These are phyloP conservation scores for Melikaiella ostensackeni DNA, from an alignment of 2,888 invertebrate species.

Conservation along the genomic window DNA sequence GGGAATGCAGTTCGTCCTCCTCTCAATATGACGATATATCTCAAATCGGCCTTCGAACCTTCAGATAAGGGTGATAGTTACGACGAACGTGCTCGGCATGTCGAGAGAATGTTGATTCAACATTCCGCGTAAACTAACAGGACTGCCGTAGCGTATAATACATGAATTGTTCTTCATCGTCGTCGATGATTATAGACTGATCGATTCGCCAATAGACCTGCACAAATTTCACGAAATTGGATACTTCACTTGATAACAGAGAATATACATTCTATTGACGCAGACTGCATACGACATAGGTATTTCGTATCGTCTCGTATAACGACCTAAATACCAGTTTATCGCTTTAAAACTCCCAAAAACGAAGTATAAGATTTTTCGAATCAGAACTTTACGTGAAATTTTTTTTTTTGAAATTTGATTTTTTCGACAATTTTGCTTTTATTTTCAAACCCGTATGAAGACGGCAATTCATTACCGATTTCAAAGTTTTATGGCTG, in stretches of 20 bases:
- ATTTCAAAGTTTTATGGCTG: no score
- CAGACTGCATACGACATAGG: background rate
- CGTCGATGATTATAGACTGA: background rate
- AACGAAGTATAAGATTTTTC: no score
- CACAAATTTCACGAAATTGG: conserved; percentile 12
- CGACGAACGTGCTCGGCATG: conserved; percentile 17
- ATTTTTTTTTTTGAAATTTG: no score
- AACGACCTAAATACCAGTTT: no score
- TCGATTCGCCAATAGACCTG: conserved; percentile 24
- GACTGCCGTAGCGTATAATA: conserved; percentile 1
- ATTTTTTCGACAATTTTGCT: no score
- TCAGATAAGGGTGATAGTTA: conserved; percentile 13
- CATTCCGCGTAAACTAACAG: conserved; percentile 26
- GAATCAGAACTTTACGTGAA: no score
- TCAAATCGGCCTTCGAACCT: conserved; percentile 17
- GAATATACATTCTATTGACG: background rate
- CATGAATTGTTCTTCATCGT: conserved; percentile 20
- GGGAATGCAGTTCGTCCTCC: background rate
- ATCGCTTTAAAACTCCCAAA: no score
- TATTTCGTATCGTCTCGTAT: background rate
- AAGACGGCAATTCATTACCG: no score
- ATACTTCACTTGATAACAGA: background rate
- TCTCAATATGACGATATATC: no score
- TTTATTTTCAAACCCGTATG: no score
- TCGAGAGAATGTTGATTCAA: conserved; percentile 15